Base-by-base conservation (phyloP, 2,113 vertebrate genomes). In the Lampris megalopsis region DNA sequence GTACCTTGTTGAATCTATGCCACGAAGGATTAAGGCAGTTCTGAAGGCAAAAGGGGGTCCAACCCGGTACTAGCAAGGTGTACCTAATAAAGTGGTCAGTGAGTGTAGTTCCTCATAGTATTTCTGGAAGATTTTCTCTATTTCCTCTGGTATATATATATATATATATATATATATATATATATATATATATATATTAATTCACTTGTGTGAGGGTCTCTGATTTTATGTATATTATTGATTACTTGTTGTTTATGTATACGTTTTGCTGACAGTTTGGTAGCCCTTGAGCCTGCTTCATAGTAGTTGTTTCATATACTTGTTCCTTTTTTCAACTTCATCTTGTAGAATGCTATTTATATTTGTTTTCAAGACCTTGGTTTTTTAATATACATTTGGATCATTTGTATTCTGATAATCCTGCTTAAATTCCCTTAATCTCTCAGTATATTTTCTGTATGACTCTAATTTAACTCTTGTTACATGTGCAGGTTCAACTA, bases 331-430 rank as follows among this genome's bases (percentile, higher is more conserved):
- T 58, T 36, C 56, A 6, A 53, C 10, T 53, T 53, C 50, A 53
- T 53, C 3, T 6, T 8, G 50, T 13, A 53, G 50, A 7, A 53
- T 9, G 10, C 24, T 53, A 7, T 3, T 53, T 53, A 24, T 24
- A 24, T 24, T 24, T 58, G 11, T 58, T 24, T 58, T 37, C 36
- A 58, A 24, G 9, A 9, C 4, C 24, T 58, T 58, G 35, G 36
- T 58, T 36, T 58, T 4, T 37, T 58, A 4, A 36, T 58, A 4
- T 58, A 37, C 11, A 2, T 58, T 37, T 58, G 35, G 35, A 37
- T 58, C 24, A 54, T 24, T 37, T 37, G 56, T 36, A 58, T 58
- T 58, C n/a, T 58, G 56, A 37, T 58, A 37, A 58, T 58, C 56
- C 35, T 36, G n/a, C 35, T 58, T 24, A 13, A 58, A 58, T 58